phyloP scores from a whole-genome alignment of 2,113 vertebrate species.

The Himantopus leucocephalus region DNA sequence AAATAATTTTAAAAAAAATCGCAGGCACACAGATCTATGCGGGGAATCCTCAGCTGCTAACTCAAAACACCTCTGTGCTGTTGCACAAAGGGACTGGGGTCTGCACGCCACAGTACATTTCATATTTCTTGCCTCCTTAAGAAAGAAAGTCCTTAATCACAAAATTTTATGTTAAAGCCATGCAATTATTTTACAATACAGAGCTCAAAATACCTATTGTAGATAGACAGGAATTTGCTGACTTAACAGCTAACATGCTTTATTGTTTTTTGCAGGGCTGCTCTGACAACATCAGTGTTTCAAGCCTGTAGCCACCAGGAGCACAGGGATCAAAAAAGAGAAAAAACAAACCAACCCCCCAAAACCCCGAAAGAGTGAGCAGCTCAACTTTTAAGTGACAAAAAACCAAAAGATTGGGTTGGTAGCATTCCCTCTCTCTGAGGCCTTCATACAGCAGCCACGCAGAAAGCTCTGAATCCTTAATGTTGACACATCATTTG shows the following conservation, averaged over 20 bases:
- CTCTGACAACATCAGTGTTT: background rate
- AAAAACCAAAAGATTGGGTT: background rate
- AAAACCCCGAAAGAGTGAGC: background rate
- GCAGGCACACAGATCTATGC: background rate
- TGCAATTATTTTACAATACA: background rate
- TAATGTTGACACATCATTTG: background rate
- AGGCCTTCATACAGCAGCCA: background rate
- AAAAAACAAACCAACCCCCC: fast-evolving
- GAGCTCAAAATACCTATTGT: background rate
- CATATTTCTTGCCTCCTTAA: background rate
- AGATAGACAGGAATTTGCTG: background rate
- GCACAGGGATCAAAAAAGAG: background rate
- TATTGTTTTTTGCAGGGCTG: background rate
- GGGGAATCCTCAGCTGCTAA: background rate
- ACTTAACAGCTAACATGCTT: background rate
- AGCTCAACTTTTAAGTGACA: background rate
- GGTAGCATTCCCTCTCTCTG: background rate
- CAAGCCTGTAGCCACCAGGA: background rate
- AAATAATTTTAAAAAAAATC: too few relatives aligned
- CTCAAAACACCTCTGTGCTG: background rate
- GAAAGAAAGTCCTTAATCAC: background rate
- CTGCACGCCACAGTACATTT: background rate
- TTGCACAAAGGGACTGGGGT: background rate
- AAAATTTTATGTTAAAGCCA: background rate
- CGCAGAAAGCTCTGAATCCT: background rate